Evolutionary conservation across 30 jellyfish, hydroid and myxozoan species (phyloP).

Genomic region (Aurelia coerulea): DNA sequence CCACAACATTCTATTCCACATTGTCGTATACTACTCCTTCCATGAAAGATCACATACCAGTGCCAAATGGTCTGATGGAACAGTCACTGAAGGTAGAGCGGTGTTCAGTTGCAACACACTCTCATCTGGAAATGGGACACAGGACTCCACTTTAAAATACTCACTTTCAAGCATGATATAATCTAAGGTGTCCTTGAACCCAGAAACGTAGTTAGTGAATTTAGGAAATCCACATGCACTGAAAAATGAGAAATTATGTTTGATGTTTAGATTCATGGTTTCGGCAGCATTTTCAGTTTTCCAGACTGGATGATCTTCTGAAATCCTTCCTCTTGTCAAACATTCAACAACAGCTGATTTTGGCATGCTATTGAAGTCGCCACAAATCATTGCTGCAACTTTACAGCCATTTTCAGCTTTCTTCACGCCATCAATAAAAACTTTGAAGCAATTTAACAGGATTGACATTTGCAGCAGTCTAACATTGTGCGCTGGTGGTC

Average conservation of each 20-base stretch:
- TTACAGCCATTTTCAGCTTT: conserved; percentile 14
- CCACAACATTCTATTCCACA: too few relatives aligned
- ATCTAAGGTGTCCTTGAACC: conserved; percentile 86
- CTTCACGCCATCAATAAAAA: conserved; percentile 13
- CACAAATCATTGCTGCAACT: conserved; percentile 75
- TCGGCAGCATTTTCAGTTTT: conserved; percentile 26
- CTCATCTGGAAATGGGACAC: conserved; percentile 83
- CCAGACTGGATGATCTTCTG: conserved; percentile 68
- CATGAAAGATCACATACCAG: conserved; percentile 84
- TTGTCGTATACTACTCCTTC: conserved; percentile 3
- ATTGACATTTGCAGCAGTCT: conserved; percentile 85
- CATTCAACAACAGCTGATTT: conserved; percentile 70
- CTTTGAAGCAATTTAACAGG: conserved; percentile 47
- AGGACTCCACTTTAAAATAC: conserved; percentile 51
- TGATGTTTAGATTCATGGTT: conserved; percentile 1
- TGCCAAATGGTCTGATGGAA: conserved; percentile 95
- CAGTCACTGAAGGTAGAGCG: conserved; percentile 92
- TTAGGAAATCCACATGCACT: conserved; percentile 91
- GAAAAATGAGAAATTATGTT: conserved; percentile 50
- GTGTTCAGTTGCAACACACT: conserved; percentile 63
- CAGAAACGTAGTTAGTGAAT: conserved; percentile 81
- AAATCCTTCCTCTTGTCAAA: conserved; percentile 35
- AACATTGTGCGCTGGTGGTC: conserved; percentile 66
- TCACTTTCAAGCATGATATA: conserved; percentile 60
- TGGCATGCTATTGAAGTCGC: conserved; percentile 87